Percentiles rank a stretch among this genome's conserved stretches.
Evolutionary conservation across 2,797 vertebrate species (phyloP).

Genomic region (Typhlichthys subterraneus): DNA sequence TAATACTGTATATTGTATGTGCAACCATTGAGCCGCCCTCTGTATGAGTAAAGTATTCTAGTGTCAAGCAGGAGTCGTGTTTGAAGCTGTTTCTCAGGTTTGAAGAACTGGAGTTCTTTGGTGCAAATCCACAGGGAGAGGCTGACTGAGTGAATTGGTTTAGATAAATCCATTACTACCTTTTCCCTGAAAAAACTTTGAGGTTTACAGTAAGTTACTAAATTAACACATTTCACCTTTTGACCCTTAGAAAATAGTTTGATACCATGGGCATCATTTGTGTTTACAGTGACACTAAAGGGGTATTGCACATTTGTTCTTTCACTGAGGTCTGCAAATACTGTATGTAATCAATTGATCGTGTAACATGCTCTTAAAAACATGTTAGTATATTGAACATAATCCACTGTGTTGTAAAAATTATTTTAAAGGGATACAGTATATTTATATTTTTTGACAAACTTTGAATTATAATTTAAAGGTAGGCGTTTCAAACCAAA

Average conservation of each 20-base stretch:
- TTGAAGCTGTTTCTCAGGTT: slow-evolving; percentile 22
- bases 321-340: no score
- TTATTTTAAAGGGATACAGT: no score
- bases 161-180: no score
- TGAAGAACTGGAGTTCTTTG: slow-evolving; percentile 23
- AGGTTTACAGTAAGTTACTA: slow-evolving; percentile 9
- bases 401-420: no score
- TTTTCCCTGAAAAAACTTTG: no score
- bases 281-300: slow-evolving; percentile 10
- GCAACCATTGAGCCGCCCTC: slow-evolving; percentile 33
- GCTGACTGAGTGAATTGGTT: slow-evolving; percentile 5
- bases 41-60: slow-evolving; percentile 37
- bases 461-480: no score
- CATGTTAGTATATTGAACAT: no score
- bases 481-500: no score
- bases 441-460: no score
- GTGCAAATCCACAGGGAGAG: slow-evolving; percentile 16
- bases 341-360: no score
- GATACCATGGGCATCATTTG: neutral
- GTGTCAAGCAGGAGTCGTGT: slow-evolving; percentile 35
- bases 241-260: neutral
- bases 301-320: no score
- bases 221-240: slow-evolving; percentile 17
- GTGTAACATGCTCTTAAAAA: no score
- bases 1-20: slow-evolving; percentile 25